Base-by-base conservation (phyloP, 2,888 invertebrate genomes). In the Drosophila macrospina region DNA sequence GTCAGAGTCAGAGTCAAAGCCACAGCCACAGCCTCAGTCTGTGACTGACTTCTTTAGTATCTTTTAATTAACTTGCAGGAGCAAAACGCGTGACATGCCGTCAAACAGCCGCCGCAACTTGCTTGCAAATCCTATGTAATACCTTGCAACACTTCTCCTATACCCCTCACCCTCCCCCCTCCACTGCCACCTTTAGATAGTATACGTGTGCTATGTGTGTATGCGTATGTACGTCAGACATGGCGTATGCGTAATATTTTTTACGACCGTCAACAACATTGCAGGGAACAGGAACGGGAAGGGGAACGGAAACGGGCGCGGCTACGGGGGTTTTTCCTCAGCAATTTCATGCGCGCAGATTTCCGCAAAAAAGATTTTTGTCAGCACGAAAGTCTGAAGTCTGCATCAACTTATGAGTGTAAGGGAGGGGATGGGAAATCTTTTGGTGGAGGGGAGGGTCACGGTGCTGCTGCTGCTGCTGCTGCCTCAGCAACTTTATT, bases 31-130 rank as follows among this genome's bases (percentile, higher is more conserved):
- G 10, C 10, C 28, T 16, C 51, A 32, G 52, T 39, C 69, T 63
- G 39, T 45, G 66, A 52, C 66, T 68, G 87, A 70, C 79, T 83
- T 86, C 87, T 88, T 87, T 89, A 87, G 87, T 89, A 87, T 87
- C 87, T 89, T 86, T 86, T 87, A 89, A 87, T 87, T 87, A 89
- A 86, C 86, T 86, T 78, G 87, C 71, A 71, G 68, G 55, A 59
- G 78, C 69, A 57, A 45, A 78, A 57, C 50, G 78, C 61, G 59
- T 70, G 73, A 76, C 72, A 64, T 70, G 65, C 64, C 76, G 64
- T 64, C 70, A 70, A 73, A 56, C 70, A 69, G 59, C 20, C 59
- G 48, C 42, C 51, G 45, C 73, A 52, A 52, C 52, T 61, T 61
- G 66, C 48, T 44, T 44, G 64, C 65, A 69, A 78, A 74, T 78